Evolutionary conservation across 2,113 vertebrate species (phyloP), one percentile per base, ranked within the genome.

Genomic region (Chaenocephalus aceratus): DNA sequence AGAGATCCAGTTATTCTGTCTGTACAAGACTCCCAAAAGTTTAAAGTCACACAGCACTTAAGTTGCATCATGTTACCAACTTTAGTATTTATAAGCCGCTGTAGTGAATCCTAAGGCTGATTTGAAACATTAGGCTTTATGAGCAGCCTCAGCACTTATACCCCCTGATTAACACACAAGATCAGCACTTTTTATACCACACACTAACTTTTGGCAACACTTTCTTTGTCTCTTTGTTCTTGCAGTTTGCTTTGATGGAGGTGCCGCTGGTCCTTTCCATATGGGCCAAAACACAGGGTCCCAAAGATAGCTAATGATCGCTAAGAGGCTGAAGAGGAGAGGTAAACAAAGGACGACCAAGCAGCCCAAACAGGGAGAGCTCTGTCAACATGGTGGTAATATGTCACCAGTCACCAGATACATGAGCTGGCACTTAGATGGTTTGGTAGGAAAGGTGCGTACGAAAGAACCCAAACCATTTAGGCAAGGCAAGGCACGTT

Each of bases 151-250:
- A 92, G 90, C 92, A 90, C 66, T 89, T 84, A 77, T 77, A 68
- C 61, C 21, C 48, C 68, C 70, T 56, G 66, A 82, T 86, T 83
- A 82, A 85, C 78, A 75, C 64, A 65, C 58, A 61, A 21, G n/a
- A 79, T 92, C 91, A 93, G 90, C 91, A 90, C 82, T 88, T 94
- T 94, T 87, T 61, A 62, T 62, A 67, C 74, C 75, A 77, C 86
- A 72, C 64, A 72, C 75, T 74, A 71, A 73, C 66, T 86, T 84
- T 58, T 79, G 75, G 54, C 86, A 69, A 69, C 77, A 73, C 70
- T 85, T 80, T 77, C 26, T 34, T n/a, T 72, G 44, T 52, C 10
- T 44, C 54, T 79, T 78, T 82, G 76, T 85, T 80, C 51, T 60
- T 21, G 59, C 23, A 23, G 48, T 84, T 82, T 56, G 45, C 36